Evolutionary conservation across 1,140 invertebrate species (phyloP), one percentile per base, ranked within the genome.

Genomic region (Schlechtendalia chinensis): DNA sequence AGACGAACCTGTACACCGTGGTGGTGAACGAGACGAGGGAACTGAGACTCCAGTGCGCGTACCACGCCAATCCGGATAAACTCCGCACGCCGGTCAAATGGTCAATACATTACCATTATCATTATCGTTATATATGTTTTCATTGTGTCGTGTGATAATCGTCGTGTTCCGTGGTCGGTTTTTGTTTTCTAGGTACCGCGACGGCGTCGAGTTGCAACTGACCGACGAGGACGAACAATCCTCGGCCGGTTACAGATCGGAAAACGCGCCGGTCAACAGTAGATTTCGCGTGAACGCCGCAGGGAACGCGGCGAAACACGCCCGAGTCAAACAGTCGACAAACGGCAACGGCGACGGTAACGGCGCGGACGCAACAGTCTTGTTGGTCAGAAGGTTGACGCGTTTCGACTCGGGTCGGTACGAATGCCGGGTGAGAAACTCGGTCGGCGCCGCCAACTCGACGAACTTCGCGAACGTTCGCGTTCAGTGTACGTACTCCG

Each of bases 1-100:
- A 72, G 53, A 12, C 69, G 19, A 54, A 14, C n/a, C 10, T 54
- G 6, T 72, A 72, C n/a, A 72, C 69, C 27, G 69, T 72, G 24
- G 69, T 72, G 6, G 50, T 72, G 5, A 72, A 72, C 27, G 69
- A 72, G 16, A 72, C 69, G 11, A 72, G 50, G 5, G 69, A 72
- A 54, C 29, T 72, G 16, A 27, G 69, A 4, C 50, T 72, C 2
- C 17, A 54, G 10, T 72, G 69, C 29, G 69, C 69, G 12, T 72
- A 72, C 11, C 69, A 72, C 1, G 69, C 47, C 3, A 72, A 72
- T 29, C 69, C 69, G n/a, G 50, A 72, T 54, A 72, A 72, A 29
- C 69, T 72, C 24, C 69, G 69, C 19, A 72, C 69, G 19, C 69
- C 69, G 11, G 69, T 72, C n/a, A 72, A 72, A 72, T 72, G 69